Evolutionary conservation across 2,113 vertebrate genomes (phyloP), one percentile per base, ranked within the genome.

Genomic region (Percopsis transmontana): DNA sequence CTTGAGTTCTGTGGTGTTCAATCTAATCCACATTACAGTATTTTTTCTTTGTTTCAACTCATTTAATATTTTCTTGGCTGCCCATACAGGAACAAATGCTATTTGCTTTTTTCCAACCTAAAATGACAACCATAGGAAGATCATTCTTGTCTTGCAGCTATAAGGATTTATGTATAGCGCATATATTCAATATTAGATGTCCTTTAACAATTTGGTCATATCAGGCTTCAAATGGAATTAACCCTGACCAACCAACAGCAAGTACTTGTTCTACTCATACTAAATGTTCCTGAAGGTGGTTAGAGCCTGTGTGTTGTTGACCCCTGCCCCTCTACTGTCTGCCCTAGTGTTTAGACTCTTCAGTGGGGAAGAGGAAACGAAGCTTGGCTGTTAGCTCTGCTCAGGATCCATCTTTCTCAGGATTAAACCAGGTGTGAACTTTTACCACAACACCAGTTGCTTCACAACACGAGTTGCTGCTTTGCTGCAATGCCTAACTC

Each of bases 311-410:
- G 95, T 96, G 95, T 95, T 98, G 95, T 99, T 99, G 96, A 99
- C 97, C 96, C 97, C 95, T 99, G 95, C 97, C 96, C 96, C 96
- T 99, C 95, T 99, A 99, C 98, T 98, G 97, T 99, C 94, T 99
- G 96, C 98, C 95, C 94, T 87, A 99, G 97, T 99, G 97, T 98
- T 98, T 97, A 97, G 97, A 99, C 97, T 98, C 97, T 96, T 96
- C 97, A 97, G 95, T 99, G 96, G 97, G 96, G 97, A 99, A 99
- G 97, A 99, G 97, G 97, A 99, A 99, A 97, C 98, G 97, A 99
- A 99, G 97, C 97, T 97, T 98, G 96, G 97, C 97, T 98, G 96
- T 99, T 99, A 99, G 97, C 96, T 96, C 97, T 96, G 98, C 96
- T 99, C 97, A 98, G 96, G 97, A 99, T 93, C 96, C 97, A 97